Evolutionary conservation across 2,888 invertebrate genomes (phyloP).

Genomic region (Prosapia bicincta): DNA sequence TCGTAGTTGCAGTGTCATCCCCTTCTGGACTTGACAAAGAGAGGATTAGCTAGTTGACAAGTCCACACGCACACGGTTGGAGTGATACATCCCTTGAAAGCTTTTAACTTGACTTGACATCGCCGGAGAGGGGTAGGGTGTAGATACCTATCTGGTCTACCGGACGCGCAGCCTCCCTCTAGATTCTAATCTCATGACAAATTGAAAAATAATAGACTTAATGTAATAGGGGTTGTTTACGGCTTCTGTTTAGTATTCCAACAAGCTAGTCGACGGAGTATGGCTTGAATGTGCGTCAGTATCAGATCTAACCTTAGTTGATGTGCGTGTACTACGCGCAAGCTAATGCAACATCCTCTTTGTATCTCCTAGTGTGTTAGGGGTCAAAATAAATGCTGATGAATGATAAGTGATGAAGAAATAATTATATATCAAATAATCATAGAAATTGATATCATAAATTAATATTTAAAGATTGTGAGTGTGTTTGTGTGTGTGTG

Average conservation of each 20-base stretch:
- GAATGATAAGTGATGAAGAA: no score
- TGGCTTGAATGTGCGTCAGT: no score
- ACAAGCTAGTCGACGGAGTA: neutral
- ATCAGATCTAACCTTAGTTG: no score
- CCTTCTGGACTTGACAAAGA: neutral
- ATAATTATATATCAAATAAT: no score
- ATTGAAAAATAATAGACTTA: conserved; percentile 2
- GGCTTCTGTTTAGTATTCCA: neutral
- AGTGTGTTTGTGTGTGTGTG: no score
- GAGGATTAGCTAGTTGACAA: neutral
- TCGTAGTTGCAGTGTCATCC: neutral
- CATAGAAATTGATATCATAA: no score
- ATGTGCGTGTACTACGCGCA: no score
- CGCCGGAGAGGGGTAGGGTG: neutral
- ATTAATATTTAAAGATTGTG: no score
- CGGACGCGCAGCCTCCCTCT: neutral
- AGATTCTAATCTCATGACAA: neutral
- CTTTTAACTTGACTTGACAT: neutral
- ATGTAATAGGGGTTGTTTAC: neutral
- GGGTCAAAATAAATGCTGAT: no score
- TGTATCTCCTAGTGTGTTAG: no score
- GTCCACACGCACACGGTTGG: neutral
- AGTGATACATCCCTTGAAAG: neutral
- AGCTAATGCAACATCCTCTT: no score
- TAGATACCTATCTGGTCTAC: neutral